Evolutionary conservation across 2,113 vertebrate species (phyloP).

Genomic region (Anser brachyrhynchus): DNA sequence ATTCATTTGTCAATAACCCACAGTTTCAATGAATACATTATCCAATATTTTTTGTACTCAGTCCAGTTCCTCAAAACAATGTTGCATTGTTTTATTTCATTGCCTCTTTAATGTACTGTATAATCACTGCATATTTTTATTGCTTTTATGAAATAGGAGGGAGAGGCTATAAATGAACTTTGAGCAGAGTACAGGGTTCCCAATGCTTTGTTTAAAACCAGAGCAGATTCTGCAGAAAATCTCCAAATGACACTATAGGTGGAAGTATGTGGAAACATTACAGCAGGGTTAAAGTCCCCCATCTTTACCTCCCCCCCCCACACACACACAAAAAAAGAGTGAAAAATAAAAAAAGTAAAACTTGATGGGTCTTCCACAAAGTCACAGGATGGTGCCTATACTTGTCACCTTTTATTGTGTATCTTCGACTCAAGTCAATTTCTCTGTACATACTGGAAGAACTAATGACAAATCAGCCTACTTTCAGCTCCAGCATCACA

Average conservation of each 20-base stretch:
- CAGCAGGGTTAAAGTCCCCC: not conserved
- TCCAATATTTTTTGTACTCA: not conserved
- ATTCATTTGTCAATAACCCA: not conserved
- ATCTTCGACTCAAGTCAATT: not conserved
- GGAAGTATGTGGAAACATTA: not conserved
- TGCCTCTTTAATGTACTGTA: not conserved
- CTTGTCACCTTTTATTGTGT: not conserved
- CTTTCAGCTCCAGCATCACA: not conserved
- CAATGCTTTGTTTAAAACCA: not conserved
- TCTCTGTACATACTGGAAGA: not conserved
- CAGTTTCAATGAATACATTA: not conserved
- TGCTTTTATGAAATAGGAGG: not conserved
- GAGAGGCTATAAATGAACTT: not conserved
- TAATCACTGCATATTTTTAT: not conserved
- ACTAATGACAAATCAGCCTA: not conserved
- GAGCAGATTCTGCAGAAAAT: not conserved
- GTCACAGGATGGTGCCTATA: not conserved
- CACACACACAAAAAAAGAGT: too few relatives aligned
- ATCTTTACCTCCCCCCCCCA: not conserved
- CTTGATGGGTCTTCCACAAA: not conserved
- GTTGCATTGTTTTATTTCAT: not conserved
- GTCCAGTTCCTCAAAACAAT: not conserved
- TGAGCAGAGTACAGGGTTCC: not conserved
- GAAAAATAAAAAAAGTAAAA: not conserved
- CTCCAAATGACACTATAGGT: not conserved